These are phyloP conservation scores for Mustela nigripes DNA, from an alignment of 2,113 vertebrate genomes.

Conservation along the genomic window DNA sequence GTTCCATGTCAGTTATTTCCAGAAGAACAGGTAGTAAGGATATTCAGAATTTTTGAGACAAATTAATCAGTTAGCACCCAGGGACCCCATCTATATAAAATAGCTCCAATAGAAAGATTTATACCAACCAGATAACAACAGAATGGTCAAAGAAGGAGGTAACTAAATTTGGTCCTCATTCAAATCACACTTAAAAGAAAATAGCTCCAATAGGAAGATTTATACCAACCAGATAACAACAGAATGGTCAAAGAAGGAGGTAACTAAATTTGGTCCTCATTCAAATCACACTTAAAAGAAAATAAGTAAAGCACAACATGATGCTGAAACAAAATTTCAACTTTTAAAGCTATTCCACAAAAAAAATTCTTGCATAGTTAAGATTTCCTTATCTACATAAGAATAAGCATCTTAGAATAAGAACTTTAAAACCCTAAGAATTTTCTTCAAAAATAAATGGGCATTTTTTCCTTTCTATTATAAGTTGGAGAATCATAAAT, in stretches of 20 bases:
- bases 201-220: slow-evolving; percentile 10
- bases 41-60: slow-evolving; percentile 24
- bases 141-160: not conserved
- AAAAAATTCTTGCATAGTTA: not conserved
- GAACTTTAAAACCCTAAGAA: not conserved
- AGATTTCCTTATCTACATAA: not conserved
- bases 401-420: slow-evolving; percentile 34
- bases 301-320: slow-evolving; percentile 1
- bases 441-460: slow-evolving; percentile 54
- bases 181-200: slow-evolving; percentile 29
- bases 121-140: not conserved
- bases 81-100: not conserved
- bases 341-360: not conserved
- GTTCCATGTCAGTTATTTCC: not conserved
- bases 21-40: not conserved
- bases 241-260: not conserved
- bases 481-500: slow-evolving; percentile 6
- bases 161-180: slow-evolving; percentile 46
- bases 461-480: not conserved
- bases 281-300: slow-evolving; percentile 41
- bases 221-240: not conserved
- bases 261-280: slow-evolving; percentile 42
- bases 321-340: slow-evolving; percentile 29
- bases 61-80: slow-evolving; percentile 37
- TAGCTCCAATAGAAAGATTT: not conserved